Conservation (phyloP, 2,797 vertebrate species). For the Bufotes viridis region DNA sequence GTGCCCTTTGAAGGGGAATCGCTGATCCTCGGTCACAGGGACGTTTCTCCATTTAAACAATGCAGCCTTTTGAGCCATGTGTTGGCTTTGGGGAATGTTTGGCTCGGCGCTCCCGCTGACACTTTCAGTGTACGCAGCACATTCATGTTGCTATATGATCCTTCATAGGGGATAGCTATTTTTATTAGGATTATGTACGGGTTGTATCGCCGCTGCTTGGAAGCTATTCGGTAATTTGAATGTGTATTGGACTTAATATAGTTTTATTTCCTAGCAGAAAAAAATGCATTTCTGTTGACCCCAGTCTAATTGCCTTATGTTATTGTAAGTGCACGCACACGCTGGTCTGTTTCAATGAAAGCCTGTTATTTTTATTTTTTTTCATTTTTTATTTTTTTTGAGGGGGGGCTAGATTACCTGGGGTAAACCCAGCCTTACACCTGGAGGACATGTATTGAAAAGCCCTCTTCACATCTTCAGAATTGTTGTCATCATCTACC, state of each 20-base stretch:
- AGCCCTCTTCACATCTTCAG: not conserved
- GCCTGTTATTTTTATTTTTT: not conserved
- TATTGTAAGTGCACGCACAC: not conserved
- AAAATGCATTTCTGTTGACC: not conserved
- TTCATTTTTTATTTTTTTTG: no score
- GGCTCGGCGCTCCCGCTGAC: conserved; percentile 7
- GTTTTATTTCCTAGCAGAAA: not conserved
- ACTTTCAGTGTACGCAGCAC: not conserved
- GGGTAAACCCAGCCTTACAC: not conserved
- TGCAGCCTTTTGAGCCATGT: conserved; percentile 48
- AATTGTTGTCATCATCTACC: not conserved
- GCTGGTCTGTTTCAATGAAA: not conserved
- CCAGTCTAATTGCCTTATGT: not conserved
- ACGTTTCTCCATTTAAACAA: conserved; percentile 34
- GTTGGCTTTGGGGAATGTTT: conserved; percentile 36
- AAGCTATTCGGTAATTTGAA: not conserved
- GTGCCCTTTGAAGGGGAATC: conserved; percentile 41
- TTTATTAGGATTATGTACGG: not conserved
- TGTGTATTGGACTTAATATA: not conserved
- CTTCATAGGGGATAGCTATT: not conserved
- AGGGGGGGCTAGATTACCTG: no score
- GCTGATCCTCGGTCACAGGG: conserved; percentile 15
- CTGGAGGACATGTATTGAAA: not conserved
- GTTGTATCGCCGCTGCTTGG: not conserved
- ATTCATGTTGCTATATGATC: not conserved